phyloP scores from a whole-genome alignment of 2,113 vertebrate species.

The Chinchilla lanigera region DNA sequence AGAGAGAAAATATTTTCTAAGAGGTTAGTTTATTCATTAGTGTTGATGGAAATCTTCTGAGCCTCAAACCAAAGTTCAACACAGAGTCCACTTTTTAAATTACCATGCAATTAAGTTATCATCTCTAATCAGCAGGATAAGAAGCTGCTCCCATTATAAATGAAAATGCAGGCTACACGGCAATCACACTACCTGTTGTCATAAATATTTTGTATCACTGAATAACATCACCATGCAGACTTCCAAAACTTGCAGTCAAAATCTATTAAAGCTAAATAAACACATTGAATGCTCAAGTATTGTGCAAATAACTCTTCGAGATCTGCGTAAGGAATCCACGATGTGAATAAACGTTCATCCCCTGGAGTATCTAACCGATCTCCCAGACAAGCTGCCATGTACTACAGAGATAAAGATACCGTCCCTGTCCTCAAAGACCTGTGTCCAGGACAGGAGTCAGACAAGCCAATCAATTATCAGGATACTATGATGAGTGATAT shows the following conservation, averaged over 20 bases:
- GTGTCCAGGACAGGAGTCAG: neutral
- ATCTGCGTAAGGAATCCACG: neutral
- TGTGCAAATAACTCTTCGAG: neutral
- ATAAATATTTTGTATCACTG: neutral
- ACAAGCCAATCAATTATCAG: neutral
- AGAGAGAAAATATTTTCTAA: neutral
- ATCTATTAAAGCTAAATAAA: slow-evolving; percentile 7
- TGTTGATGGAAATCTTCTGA: neutral
- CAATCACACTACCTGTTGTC: neutral
- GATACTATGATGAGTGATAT: neutral
- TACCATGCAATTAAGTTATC: slow-evolving; percentile 33
- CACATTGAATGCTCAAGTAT: neutral
- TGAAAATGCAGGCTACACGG: neutral
- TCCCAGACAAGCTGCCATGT: neutral
- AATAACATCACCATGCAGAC: neutral
- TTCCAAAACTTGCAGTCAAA: neutral
- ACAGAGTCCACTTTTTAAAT: slow-evolving; percentile 63
- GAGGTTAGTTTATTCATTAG: neutral
- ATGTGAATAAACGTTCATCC: neutral
- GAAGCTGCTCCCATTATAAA: neutral
- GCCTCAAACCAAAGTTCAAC: slow-evolving; percentile 63
- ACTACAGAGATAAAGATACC: neutral
- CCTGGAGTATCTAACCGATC: neutral
- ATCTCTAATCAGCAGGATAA: slow-evolving; percentile 59
- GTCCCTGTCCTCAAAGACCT: neutral